Evolutionary conservation across 2,888 invertebrate genomes (phyloP).

Genomic region (Cyclophora albipunctata): DNA sequence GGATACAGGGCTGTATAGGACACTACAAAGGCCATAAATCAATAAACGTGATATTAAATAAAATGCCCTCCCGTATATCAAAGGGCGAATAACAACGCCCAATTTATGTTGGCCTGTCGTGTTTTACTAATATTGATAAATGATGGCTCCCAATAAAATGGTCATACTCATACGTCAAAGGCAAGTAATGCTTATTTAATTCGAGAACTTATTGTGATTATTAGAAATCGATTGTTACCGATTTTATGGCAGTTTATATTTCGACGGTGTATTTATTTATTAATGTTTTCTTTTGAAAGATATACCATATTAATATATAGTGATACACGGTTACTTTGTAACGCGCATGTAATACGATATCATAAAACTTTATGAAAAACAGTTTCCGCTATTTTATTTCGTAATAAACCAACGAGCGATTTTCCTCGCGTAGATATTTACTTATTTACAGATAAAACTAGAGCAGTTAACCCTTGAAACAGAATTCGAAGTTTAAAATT

Average conservation of each 20-base stretch:
- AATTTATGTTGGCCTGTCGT: slow-evolving; percentile 25
- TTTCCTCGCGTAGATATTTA: no score
- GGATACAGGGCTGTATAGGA: slow-evolving; percentile 38
- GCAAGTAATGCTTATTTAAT: slow-evolving; percentile 56
- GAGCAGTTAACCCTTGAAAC: no score
- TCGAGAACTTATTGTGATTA: slow-evolving; percentile 55
- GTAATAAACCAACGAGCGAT: no score
- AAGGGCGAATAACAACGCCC: slow-evolving; percentile 49
- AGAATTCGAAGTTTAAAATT: no score
- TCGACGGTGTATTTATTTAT: slow-evolving; percentile 15
- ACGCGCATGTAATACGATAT: no score
- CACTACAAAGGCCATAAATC: slow-evolving; percentile 53
- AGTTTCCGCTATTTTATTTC: no score
- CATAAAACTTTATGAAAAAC: no score
- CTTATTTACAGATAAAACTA: no score
- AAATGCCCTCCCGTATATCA: slow-evolving; percentile 60
- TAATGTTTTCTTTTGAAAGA: no score
- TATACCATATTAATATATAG: no score
- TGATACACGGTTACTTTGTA: no score
- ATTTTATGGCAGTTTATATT: slow-evolving; percentile 40
- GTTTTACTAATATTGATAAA: slow-evolving; percentile 16
- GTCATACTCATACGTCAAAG: slow-evolving; percentile 41
- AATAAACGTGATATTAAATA: slow-evolving; percentile 67
- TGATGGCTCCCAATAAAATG: slow-evolving; percentile 27
- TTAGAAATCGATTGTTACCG: slow-evolving; percentile 47